phyloP scores from a whole-genome alignment of 2,797 vertebrate genomes.

The Trachops cirrhosus region DNA sequence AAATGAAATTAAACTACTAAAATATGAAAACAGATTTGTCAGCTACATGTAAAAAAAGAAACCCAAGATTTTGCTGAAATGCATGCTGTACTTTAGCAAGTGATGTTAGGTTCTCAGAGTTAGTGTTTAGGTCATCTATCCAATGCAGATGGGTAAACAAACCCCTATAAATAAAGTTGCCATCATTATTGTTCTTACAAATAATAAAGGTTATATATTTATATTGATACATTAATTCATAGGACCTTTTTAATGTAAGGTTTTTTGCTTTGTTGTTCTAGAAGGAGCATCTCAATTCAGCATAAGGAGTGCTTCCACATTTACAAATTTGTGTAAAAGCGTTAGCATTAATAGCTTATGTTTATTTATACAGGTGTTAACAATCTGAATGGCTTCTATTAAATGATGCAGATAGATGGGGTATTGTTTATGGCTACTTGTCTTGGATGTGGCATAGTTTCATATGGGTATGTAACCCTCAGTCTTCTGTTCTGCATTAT shows the following conservation, averaged over 20 bases:
- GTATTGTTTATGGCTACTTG: background rate
- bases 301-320: background rate
- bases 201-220: background rate
- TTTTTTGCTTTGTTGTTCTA: background rate
- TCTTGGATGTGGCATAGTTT: background rate
- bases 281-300: background rate
- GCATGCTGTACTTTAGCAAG: background rate
- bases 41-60: conserved; percentile 25
- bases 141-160: background rate
- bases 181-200: background rate
- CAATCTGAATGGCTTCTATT: background rate
- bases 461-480: background rate
- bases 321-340: background rate
- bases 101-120: background rate
- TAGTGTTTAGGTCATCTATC: background rate
- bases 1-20: conserved; percentile 67
- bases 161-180: background rate
- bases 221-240: background rate
- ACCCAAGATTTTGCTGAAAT: conserved; percentile 28
- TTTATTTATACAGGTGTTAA: background rate
- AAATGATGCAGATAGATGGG: background rate
- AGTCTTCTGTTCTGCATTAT: background rate
- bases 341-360: background rate
- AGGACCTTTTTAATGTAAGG: background rate
- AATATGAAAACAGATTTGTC: conserved; percentile 48